Evolutionary conservation across 2,888 invertebrate genomes (phyloP).

Genomic region (Brachylomia viminalis): DNA sequence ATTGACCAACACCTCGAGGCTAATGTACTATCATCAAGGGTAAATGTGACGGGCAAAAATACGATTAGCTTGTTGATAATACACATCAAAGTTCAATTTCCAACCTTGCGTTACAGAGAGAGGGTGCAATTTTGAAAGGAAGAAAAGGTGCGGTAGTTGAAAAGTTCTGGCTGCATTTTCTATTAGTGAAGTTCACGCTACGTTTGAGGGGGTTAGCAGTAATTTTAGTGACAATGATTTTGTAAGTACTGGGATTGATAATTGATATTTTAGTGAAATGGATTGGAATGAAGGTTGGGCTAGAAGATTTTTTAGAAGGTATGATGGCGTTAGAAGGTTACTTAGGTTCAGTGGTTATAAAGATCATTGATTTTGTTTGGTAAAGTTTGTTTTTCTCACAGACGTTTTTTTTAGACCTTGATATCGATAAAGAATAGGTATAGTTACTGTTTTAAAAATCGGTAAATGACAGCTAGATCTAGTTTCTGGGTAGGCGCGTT

Average conservation of each 20-base stretch:
- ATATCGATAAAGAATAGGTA: background rate
- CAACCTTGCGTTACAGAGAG: background rate
- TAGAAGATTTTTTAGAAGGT: background rate
- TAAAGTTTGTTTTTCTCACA: background rate
- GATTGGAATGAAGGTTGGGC: background rate
- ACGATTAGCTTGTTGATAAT: conserved; percentile 45
- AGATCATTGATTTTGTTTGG: background rate
- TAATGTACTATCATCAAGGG: conserved; percentile 30
- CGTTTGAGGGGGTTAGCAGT: conserved; percentile 33
- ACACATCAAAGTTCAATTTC: background rate
- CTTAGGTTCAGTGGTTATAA: conserved; percentile 5
- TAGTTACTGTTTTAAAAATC: background rate
- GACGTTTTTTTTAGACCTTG: rapidly evolving
- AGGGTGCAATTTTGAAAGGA: conserved; percentile 6
- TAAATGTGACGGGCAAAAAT: conserved; percentile 53
- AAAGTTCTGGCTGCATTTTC: conserved; percentile 47
- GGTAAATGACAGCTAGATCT: no score
- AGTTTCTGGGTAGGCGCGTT: background rate
- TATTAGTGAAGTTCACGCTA: conserved; percentile 37
- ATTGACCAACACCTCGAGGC: conserved; percentile 50
- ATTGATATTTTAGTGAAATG: background rate
- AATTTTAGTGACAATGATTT: conserved; percentile 15
- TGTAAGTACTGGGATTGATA: background rate
- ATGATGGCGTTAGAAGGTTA: background rate
- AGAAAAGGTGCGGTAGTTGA: conserved; percentile 12